Base-by-base conservation (phyloP, 2,113 vertebrate genomes). In the Salvator merianae region DNA sequence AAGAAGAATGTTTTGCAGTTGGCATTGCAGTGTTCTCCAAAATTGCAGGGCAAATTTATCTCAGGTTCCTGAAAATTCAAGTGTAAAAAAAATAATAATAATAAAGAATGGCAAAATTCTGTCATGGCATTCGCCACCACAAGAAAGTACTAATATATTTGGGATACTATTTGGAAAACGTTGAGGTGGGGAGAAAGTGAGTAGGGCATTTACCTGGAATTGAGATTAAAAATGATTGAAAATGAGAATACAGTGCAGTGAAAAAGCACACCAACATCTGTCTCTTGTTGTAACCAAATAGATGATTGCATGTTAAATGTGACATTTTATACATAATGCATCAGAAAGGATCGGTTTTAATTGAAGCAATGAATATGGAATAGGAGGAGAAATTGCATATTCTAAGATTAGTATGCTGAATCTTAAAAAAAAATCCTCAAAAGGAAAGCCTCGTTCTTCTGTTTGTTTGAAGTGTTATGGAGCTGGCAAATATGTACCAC, bases 181-280 rank as follows among this genome's bases (percentile, higher is more conserved):
- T 18, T 65, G 24, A 13, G 53, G 22, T 24, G 26, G 30, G 34
- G 8, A n/a, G 16, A 2, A 30, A 59, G 68, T 70, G 69, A 10
- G 6, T 10, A 69, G 84, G 55, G n/a, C 13, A 26, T 53, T 87
- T 7, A 0, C 78, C 8, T 86, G 84, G 81, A 86, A 88, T 87
- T 53, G 59, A 1, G 0, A 84, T 69, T 1, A 0, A 88, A 81
- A 81, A 86, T 85, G 87, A 84, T 84, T 77, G 91, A 86, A 93
- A 89, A 84, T 89, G 89, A 8, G 79, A 88, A 89, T 47, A 84
- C 24, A 88, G 84, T 76, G 90, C 83, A 30, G 81, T 84, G 84
- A 95, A 93, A 84, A 95, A 95, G 93, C 94, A 94, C 93, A 95
- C 76, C 88, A 78, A 89, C 82, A 84, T 93, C 88, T 93, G 88